These are phyloP conservation scores for Geotrypetes seraphini DNA, from an alignment of 2,797 vertebrate species.

Conservation along the genomic window DNA sequence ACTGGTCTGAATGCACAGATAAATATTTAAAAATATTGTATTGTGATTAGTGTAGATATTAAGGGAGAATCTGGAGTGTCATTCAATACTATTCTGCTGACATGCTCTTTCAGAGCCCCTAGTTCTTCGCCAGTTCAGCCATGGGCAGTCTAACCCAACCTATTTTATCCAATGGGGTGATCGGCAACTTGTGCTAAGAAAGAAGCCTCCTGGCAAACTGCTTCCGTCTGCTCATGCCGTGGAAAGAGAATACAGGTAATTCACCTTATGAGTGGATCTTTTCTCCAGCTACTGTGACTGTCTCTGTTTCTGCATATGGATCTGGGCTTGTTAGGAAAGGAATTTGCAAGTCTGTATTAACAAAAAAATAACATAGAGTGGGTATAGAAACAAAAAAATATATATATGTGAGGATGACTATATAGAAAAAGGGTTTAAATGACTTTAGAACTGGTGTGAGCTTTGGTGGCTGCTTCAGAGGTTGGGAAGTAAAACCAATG, in stretches of 20 bases:
- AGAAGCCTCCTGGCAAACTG: conserved; percentile 39
- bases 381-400: too few species aligned
- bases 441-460: too few species aligned
- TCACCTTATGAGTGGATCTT: background rate
- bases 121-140: conserved; percentile 49
- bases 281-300: too few species aligned
- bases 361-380: too few species aligned
- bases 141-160: conserved; percentile 36
- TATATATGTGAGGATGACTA: too few species aligned
- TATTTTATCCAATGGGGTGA: conserved; percentile 41
- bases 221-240: conserved; percentile 36
- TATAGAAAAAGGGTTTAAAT: too few species aligned
- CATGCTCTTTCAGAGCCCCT: conserved; percentile 33
- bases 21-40: too few species aligned
- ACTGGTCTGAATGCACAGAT: too few species aligned
- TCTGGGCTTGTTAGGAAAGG: accelerated
- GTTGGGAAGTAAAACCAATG: too few species aligned
- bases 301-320: too few species aligned
- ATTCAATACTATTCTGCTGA: background rate
- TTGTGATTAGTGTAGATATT: too few species aligned
- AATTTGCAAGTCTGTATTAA: background rate
- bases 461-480: too few species aligned
- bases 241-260: conserved; percentile 60
- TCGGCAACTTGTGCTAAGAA: conserved; percentile 55
- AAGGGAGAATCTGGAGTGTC: background rate